Conservation (phyloP, 2,888 invertebrate species). For the Drosophila subquinaria region DNA sequence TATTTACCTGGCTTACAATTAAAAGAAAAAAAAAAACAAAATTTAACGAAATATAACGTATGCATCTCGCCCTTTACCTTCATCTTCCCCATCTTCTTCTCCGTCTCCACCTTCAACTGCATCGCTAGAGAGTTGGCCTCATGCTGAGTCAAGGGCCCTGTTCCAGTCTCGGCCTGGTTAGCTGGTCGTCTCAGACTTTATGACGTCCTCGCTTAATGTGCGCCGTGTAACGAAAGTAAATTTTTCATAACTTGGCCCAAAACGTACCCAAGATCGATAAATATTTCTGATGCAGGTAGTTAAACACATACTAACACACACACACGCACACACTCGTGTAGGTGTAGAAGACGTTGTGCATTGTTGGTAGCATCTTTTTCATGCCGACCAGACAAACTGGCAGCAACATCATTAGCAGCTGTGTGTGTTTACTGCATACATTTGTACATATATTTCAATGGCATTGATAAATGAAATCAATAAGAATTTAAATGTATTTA, state of each 20-base stretch:
- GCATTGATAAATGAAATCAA: neutral
- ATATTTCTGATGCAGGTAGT: slow-evolving; percentile 62
- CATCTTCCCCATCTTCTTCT: slow-evolving; percentile 1
- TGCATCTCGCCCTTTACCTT: slow-evolving; percentile 44
- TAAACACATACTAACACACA: slow-evolving; percentile 18
- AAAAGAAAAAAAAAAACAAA: slow-evolving; percentile 50
- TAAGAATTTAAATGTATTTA: neutral
- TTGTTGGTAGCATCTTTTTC: slow-evolving; percentile 59
- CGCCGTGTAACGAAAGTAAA: slow-evolving; percentile 73
- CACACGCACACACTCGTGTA: neutral
- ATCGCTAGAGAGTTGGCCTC: slow-evolving; percentile 47
- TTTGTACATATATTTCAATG: neutral
- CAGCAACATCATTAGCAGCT: slow-evolving; percentile 77
- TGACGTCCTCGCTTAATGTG: slow-evolving; percentile 73
- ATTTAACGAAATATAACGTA: slow-evolving; percentile 50
- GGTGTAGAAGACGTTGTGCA: slow-evolving; percentile 9
- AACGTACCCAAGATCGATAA: slow-evolving; percentile 67
- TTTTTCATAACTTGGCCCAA: slow-evolving; percentile 68
- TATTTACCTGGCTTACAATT: slow-evolving; percentile 74
- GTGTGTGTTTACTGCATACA: slow-evolving; percentile 20
- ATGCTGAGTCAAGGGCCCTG: slow-evolving; percentile 70
- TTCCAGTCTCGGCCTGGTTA: slow-evolving; percentile 30
- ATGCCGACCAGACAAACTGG: slow-evolving; percentile 77
- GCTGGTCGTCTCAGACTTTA: slow-evolving; percentile 70
- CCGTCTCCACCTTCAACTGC: neutral